Percentiles rank a stretch among this genome's conserved stretches.
Evolutionary conservation across 92 coral and sea anemone genomes (phyloP).

Genomic region (Parazoanthus darwini): DNA sequence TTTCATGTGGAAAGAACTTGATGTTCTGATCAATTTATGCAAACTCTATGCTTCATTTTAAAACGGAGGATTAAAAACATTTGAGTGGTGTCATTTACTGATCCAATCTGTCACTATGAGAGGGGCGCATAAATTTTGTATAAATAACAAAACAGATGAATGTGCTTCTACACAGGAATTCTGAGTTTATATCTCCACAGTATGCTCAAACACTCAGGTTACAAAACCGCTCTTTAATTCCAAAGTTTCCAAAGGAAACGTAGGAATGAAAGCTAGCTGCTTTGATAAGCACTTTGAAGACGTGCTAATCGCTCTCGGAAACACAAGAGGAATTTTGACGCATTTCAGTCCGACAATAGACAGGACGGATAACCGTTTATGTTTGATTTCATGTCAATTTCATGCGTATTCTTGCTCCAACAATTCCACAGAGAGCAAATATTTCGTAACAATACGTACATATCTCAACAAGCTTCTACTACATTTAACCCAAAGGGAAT

Average conservation of each 20-base stretch:
- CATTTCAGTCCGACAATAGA: not conserved
- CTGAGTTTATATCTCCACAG: not conserved
- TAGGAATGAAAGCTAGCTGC: not conserved
- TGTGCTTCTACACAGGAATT: not conserved
- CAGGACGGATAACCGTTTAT: not conserved
- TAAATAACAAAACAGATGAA: not conserved
- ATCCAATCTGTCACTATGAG: not conserved
- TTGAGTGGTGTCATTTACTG: not conserved
- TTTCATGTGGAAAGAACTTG: not conserved
- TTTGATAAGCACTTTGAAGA: not conserved
- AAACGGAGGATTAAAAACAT: not conserved
- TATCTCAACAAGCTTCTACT: not conserved
- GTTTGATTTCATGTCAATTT: slow-evolving; percentile 28
- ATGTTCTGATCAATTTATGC: not conserved
- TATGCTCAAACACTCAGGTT: not conserved
- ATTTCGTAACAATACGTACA: not conserved
- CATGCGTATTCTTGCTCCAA: not conserved
- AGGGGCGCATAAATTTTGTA: not conserved
- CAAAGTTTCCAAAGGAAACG: not conserved
- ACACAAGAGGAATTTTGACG: slow-evolving; percentile 23
- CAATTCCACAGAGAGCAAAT: not conserved
- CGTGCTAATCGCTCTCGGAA: slow-evolving; percentile 42
- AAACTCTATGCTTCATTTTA: not conserved
- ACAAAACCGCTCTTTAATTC: not conserved
- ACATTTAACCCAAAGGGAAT: not conserved